phyloP scores from a whole-genome alignment of 2,888 invertebrate species.

The Pristionchus entomophagus region DNA sequence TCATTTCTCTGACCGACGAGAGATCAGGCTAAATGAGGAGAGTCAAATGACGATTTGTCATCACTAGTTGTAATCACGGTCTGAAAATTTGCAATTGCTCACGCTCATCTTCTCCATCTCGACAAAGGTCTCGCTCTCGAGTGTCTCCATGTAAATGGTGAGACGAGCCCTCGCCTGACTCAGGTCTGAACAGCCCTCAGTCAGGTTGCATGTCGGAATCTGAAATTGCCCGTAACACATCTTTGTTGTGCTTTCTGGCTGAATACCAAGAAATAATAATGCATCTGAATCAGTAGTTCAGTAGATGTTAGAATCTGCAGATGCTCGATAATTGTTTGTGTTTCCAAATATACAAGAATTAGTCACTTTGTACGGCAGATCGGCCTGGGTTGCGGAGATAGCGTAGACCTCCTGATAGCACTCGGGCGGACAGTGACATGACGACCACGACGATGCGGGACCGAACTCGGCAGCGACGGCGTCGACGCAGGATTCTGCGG shows the following conservation, averaged over 20 bases:
- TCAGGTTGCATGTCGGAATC: constrained; percentile 18
- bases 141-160: constrained; percentile 32
- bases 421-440: not conserved
- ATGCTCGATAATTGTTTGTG: not conserved
- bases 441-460: not conserved
- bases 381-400: not conserved
- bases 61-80: too few relatives aligned
- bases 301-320: not conserved
- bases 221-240: not conserved
- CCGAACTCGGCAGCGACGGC: not conserved
- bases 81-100: not conserved
- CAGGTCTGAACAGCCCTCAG: not conserved
- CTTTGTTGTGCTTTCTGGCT: not conserved
- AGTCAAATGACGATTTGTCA: too few relatives aligned
- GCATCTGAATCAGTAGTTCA: too few relatives aligned
- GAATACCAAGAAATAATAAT: too few relatives aligned
- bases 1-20: too few relatives aligned
- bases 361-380: constrained; percentile 6
- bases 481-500: not conserved
- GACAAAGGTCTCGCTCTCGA: constrained; percentile 21
- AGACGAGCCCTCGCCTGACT: not conserved
- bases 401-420: constrained; percentile 36
- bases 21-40: too few relatives aligned
- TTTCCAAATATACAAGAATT: not conserved
- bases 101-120: constrained; percentile 33